These are phyloP conservation scores for Dusona sp. DNA, from an alignment of 2,888 invertebrate species.

Conservation along the genomic window DNA sequence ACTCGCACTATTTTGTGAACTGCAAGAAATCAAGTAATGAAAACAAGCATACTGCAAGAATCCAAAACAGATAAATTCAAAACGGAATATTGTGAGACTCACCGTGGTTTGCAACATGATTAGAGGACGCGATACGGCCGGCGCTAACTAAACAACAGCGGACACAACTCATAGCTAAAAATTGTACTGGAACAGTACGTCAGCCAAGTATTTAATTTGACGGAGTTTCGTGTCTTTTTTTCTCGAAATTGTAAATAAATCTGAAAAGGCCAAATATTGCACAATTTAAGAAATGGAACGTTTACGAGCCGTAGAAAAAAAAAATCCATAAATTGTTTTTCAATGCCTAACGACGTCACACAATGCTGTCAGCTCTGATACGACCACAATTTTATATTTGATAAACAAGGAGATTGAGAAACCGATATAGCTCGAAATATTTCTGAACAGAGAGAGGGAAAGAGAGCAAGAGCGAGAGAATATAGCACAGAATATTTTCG, in stretches of 20 bases:
- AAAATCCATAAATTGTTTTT: neutral
- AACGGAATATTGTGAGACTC: conserved; percentile 57
- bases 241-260: conserved; percentile 4
- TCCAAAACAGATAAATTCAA: neutral
- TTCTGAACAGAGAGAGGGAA: neutral
- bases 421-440: neutral
- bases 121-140: conserved; percentile 81
- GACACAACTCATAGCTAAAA: conserved; percentile 81
- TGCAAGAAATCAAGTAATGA: conserved; percentile 64
- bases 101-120: conserved; percentile 82
- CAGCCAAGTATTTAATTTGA: neutral
- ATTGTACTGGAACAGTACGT: conserved; percentile 23
- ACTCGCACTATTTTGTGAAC: conserved; percentile 82
- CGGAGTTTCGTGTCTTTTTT: neutral
- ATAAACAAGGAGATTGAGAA: neutral
- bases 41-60: neutral
- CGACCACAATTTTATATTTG: neutral
- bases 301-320: neutral
- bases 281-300: neutral
- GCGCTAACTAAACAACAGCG: conserved; percentile 83
- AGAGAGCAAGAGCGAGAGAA: too few species aligned
- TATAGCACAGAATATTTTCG: neutral
- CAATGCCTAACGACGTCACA: neutral
- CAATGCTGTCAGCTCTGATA: neutral
- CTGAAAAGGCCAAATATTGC: conserved; percentile 15